These are phyloP conservation scores for Papilio gigon DNA, from an alignment of 2,888 invertebrate genomes.

Conservation along the genomic window DNA sequence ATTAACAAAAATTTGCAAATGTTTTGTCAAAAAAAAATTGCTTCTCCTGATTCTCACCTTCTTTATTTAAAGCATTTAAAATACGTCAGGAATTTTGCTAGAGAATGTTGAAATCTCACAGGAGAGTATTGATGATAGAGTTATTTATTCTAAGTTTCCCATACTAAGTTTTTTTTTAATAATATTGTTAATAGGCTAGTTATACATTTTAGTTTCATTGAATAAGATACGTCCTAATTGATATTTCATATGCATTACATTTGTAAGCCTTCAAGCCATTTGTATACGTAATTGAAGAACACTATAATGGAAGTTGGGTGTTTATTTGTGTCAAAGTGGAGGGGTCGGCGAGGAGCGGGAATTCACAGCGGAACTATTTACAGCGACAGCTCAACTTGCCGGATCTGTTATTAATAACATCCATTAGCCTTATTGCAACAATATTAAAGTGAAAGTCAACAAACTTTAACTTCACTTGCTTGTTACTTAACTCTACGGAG, in stretches of 20 bases:
- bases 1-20: too few relatives aligned
- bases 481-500: constrained; percentile 16
- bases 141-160: too few relatives aligned
- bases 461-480: constrained; percentile 20
- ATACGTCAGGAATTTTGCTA: too few relatives aligned
- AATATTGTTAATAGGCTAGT: too few relatives aligned
- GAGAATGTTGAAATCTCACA: too few relatives aligned
- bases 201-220: too few relatives aligned
- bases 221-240: background rate
- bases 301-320: constrained; percentile 31
- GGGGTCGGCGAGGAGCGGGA: constrained; percentile 6
- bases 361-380: constrained; percentile 29
- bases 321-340: constrained; percentile 32
- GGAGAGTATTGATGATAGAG: too few relatives aligned
- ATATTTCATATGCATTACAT: background rate
- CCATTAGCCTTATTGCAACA: constrained; percentile 36
- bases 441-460: constrained; percentile 33
- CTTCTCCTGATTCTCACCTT: too few relatives aligned
- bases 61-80: too few relatives aligned
- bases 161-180: too few relatives aligned
- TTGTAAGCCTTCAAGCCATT: constrained; percentile 13
- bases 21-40: too few relatives aligned
- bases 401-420: constrained; percentile 38
- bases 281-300: constrained; percentile 27
- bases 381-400: constrained; percentile 32